Percentiles rank a stretch among this genome's conserved stretches.
These are phyloP conservation scores for Actenoides hombroni DNA, from an alignment of 2,113 vertebrate species.

Conservation along the genomic window DNA sequence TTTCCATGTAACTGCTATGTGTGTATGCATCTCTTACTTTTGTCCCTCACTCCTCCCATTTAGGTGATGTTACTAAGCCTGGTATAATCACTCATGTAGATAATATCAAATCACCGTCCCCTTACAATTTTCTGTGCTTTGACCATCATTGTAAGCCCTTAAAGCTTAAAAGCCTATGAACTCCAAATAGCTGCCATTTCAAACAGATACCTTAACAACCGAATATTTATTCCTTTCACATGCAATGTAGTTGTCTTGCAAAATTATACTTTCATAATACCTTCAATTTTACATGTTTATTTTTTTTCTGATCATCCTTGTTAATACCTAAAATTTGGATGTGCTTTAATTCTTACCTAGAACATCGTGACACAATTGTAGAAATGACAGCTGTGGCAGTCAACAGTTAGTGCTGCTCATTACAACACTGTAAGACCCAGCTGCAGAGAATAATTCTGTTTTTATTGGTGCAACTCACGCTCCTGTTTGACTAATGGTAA, in stretches of 20 bases:
- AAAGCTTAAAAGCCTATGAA: background rate
- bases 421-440: accelerated
- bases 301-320: background rate
- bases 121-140: background rate
- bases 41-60: background rate
- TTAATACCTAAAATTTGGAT: background rate
- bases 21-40: background rate
- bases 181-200: background rate
- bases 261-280: background rate
- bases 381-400: background rate
- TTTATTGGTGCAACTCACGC: background rate
- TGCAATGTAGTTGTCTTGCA: background rate
- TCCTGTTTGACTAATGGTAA: background rate
- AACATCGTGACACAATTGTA: accelerated
- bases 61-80: background rate
- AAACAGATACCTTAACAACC: background rate
- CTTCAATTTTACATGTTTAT: background rate
- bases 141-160: background rate
- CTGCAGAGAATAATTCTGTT: background rate
- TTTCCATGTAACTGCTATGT: background rate
- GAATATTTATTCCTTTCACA: background rate
- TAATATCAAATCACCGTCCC: background rate
- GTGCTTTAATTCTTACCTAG: background rate
- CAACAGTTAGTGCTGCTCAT: background rate
- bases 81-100: background rate